phyloP scores from a whole-genome alignment of 2,113 vertebrate genomes.

The Bucco capensis region DNA sequence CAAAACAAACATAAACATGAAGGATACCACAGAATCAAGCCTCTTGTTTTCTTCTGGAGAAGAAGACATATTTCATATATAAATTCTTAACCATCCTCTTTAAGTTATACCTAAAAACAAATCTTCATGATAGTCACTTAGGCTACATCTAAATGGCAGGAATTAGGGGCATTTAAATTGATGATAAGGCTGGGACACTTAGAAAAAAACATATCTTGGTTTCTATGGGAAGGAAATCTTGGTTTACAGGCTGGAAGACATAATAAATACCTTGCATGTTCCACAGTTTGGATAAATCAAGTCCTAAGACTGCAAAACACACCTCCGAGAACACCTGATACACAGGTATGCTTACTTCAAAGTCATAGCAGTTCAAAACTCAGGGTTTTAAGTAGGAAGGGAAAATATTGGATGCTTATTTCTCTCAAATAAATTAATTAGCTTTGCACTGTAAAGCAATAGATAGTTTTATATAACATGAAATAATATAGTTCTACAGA shows the following conservation, averaged over 20 bases:
- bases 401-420: neutral
- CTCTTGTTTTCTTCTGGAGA: neutral
- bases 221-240: neutral
- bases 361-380: neutral
- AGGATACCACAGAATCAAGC: neutral
- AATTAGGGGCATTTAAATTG: neutral
- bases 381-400: neutral
- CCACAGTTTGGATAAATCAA: neutral
- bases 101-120: neutral
- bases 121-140: neutral
- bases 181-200: neutral
- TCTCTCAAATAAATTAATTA: too few species aligned
- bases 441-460: too few species aligned
- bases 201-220: neutral
- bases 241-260: neutral
- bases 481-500: too few species aligned
- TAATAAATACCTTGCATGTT: neutral
- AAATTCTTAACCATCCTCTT: neutral
- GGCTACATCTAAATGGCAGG: neutral
- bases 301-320: neutral
- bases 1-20: neutral
- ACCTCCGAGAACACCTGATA: neutral
- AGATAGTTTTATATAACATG: too few species aligned
- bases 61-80: neutral
- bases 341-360: neutral